These are phyloP conservation scores for Cantharis flavilabris DNA, from an alignment of 2,888 invertebrate genomes.

Conservation along the genomic window DNA sequence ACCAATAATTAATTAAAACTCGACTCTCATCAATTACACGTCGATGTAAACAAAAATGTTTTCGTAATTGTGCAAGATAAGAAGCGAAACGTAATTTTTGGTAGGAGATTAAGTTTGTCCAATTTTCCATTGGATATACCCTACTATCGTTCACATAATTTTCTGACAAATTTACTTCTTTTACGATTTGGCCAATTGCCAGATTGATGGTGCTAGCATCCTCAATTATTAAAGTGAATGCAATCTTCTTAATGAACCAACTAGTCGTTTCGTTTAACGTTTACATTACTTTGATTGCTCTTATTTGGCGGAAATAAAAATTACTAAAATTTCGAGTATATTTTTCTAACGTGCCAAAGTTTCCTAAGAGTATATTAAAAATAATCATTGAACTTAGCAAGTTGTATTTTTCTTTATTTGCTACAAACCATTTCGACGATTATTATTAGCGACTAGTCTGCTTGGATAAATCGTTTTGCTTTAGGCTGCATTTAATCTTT, in stretches of 20 bases:
- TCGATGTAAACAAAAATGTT: slow-evolving; percentile 5
- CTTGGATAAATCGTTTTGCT: slow-evolving; percentile 7
- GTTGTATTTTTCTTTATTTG: not conserved
- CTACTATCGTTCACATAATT: not conserved
- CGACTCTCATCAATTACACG: slow-evolving; percentile 4
- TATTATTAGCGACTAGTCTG: not conserved
- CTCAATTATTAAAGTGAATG: slow-evolving; percentile 14
- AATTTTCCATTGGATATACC: not conserved
- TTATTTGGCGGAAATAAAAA: not conserved
- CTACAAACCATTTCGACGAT: not conserved
- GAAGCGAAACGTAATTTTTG: not conserved
- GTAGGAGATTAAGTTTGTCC: not conserved
- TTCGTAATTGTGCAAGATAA: not conserved
- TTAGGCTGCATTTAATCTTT: slow-evolving; percentile 26
- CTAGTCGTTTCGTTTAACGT: slow-evolving; percentile 5
- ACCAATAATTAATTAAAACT: slow-evolving; percentile 13
- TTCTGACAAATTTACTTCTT: slow-evolving; percentile 21
- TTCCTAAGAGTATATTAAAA: not conserved
- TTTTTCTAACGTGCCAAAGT: not conserved
- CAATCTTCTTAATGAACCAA: slow-evolving; percentile 8
- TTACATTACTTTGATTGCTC: not conserved
- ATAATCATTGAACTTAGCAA: not conserved
- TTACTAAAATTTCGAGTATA: not conserved
- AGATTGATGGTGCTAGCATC: slow-evolving; percentile 11
- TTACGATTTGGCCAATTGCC: slow-evolving; percentile 11